Conservation (phyloP, 2,888 invertebrate species). For the Seira musarum region DNA sequence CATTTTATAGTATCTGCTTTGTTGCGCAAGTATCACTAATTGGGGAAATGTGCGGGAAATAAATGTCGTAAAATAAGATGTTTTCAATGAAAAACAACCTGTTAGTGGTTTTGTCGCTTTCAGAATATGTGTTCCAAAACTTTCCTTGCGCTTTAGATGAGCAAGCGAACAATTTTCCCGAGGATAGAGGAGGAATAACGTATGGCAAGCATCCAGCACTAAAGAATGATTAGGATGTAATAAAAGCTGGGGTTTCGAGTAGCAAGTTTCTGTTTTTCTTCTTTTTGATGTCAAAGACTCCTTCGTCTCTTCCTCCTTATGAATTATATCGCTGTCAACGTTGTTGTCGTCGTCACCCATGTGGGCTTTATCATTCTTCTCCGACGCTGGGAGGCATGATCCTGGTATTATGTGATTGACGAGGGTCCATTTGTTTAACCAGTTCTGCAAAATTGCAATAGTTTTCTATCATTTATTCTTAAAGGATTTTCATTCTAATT, state of each 20-base stretch:
- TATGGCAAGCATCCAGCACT: conserved; percentile 67
- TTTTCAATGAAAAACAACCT: conserved; percentile 38
- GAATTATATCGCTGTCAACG: not conserved
- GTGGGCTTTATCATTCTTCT: conserved; percentile 27
- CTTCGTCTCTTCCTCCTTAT: not conserved
- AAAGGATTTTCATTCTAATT: too few species aligned
- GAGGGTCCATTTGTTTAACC: conserved; percentile 45
- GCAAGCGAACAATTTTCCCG: conserved; percentile 50
- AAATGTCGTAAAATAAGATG: not conserved
- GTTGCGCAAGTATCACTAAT: not conserved
- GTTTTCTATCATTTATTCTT: too few species aligned
- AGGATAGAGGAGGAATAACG: conserved; percentile 63
- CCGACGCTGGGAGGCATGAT: too few species aligned
- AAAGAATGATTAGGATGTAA: conserved; percentile 66
- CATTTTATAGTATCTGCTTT: not conserved
- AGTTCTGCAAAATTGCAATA: conserved; percentile 36
- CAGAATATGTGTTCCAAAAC: conserved; percentile 63
- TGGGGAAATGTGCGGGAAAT: not conserved
- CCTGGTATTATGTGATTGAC: conserved; percentile 25
- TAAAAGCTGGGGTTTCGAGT: conserved; percentile 22
- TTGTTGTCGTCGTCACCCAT: not conserved
- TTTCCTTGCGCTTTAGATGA: conserved; percentile 59
- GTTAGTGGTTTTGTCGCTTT: conserved; percentile 56
- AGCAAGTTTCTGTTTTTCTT: conserved; percentile 30
- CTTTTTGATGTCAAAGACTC: conserved; percentile 17